These are phyloP conservation scores for Hyphantria cunea DNA, from an alignment of 1,140 invertebrate genomes.

Conservation along the genomic window DNA sequence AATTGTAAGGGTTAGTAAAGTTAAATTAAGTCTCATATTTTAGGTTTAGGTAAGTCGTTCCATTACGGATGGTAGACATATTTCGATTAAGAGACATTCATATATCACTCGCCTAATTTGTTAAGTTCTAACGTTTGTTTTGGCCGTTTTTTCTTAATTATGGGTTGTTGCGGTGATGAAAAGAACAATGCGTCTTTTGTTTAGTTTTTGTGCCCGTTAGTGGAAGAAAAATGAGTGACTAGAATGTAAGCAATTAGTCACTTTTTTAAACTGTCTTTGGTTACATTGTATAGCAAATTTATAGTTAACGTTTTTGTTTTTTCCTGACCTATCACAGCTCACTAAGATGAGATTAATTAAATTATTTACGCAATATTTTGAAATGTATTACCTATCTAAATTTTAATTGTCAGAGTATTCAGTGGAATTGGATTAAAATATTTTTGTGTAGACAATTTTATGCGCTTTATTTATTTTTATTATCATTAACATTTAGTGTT, in stretches of 20 bases:
- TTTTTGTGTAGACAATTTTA: too few relatives aligned
- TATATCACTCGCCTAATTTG: background rate
- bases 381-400: too few relatives aligned
- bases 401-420: too few relatives aligned
- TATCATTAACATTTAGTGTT: too few relatives aligned
- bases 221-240: conserved; percentile 20
- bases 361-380: too few relatives aligned
- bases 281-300: too few relatives aligned
- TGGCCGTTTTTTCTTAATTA: background rate
- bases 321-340: too few relatives aligned
- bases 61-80: conserved; percentile 3
- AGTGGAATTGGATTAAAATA: too few relatives aligned
- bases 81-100: conserved; percentile 3
- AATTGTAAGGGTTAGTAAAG: conserved; percentile 16
- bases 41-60: conserved; percentile 10
- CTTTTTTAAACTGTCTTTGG: background rate
- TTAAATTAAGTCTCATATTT: conserved; percentile 21
- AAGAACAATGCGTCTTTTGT: conserved; percentile 10
- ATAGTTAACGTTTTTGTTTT: too few relatives aligned
- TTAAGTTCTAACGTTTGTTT: background rate
- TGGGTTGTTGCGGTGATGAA: background rate
- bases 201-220: conserved; percentile 4
- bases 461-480: too few relatives aligned
- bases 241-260: conserved; percentile 12
- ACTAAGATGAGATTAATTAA: too few relatives aligned